Conservation (phyloP, 2,797 vertebrate genomes). For the Crocodylus rhombifer region DNA sequence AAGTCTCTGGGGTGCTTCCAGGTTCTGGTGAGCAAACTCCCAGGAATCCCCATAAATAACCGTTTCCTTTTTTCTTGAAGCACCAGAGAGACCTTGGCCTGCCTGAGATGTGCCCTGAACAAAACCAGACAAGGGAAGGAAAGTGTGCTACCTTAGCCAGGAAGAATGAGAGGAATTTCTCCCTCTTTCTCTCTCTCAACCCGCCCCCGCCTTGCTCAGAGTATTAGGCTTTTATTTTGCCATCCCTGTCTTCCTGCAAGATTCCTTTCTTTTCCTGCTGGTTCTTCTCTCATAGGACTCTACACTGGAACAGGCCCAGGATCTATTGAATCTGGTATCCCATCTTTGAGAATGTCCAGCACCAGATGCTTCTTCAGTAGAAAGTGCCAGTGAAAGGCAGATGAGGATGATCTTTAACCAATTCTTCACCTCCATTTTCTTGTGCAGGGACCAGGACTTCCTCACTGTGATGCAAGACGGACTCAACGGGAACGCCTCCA, state of each 20-base stretch:
- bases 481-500: too few relatives aligned
- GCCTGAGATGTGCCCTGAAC: not conserved
- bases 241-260: conserved; percentile 52
- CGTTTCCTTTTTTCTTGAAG: not conserved
- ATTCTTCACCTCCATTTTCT: not conserved
- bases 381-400: not conserved
- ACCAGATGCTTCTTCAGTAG: not conserved
- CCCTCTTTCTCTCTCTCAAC: not conserved
- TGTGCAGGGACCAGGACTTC: too few relatives aligned
- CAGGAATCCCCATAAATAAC: not conserved
- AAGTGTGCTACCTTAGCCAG: conserved; percentile 62
- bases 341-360: not conserved
- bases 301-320: not conserved
- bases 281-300: not conserved
- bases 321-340: not conserved
- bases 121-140: conserved; percentile 68
- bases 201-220: not conserved
- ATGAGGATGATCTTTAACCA: not conserved
- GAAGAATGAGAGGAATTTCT: conserved; percentile 74
- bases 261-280: not conserved
- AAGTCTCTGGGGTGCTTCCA: not conserved
- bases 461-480: too few relatives aligned
- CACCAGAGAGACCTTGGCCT: not conserved
- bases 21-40: not conserved
- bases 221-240: not conserved